phyloP scores from a whole-genome alignment of 1,140 invertebrate genomes.

The Batillaria attramentaria region DNA sequence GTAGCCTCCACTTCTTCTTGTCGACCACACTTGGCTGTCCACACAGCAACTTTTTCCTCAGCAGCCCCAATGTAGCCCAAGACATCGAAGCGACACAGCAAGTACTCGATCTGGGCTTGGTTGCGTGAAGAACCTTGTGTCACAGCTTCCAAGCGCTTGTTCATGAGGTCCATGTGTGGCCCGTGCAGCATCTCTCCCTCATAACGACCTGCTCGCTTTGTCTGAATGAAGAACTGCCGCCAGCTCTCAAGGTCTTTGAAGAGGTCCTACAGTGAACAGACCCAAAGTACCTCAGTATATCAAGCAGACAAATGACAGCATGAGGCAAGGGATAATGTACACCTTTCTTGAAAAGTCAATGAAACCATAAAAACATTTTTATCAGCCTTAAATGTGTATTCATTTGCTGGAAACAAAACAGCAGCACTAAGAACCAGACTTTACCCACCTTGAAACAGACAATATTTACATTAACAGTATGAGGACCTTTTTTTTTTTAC shows the following conservation, averaged over 20 bases:
- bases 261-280: slow-evolving; percentile 76
- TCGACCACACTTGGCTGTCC: slow-evolving; percentile 90
- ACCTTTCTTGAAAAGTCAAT: too few species aligned
- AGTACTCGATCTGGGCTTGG: slow-evolving; percentile 23
- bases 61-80: slow-evolving; percentile 90
- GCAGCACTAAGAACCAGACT: too few species aligned
- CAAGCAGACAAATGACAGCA: neutral
- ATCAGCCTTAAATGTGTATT: too few species aligned
- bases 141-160: slow-evolving; percentile 23
- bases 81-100: slow-evolving; percentile 40
- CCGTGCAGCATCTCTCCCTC: slow-evolving; percentile 75
- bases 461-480: too few species aligned
- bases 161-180: slow-evolving; percentile 75
- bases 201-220: slow-evolving; percentile 61
- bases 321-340: neutral
- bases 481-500: too few species aligned
- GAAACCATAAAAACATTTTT: too few species aligned
- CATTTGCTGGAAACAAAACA: neutral
- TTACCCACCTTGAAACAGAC: too few species aligned
- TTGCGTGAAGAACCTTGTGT: slow-evolving; percentile 2
- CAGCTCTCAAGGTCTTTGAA: slow-evolving; percentile 87
- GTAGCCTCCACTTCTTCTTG: slow-evolving; percentile 87
- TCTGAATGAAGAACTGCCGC: slow-evolving; percentile 81
- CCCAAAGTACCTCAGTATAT: neutral
- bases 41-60: slow-evolving; percentile 88